A percentile compares a stretch with the other conserved stretches of the same genome.
Conservation (phyloP, 2,113 vertebrate genomes). For the Steatornis caripensis region DNA sequence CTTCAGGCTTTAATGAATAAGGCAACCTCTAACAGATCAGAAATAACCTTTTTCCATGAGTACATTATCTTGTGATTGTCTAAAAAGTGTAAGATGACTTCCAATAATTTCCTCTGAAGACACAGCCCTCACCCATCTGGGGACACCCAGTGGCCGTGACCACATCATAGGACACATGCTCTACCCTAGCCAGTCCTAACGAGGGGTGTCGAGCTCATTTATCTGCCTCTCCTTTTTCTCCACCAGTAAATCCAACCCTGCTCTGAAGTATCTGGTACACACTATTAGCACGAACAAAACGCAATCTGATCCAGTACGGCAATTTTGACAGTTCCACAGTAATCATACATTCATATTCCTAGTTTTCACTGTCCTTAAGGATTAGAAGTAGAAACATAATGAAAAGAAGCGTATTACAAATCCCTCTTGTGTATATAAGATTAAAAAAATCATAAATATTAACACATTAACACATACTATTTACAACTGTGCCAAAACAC, state of each 20-base stretch:
- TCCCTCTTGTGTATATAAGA: slow-evolving; percentile 16
- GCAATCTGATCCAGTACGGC: neutral
- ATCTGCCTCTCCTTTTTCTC: neutral
- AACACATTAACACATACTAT: slow-evolving; percentile 48
- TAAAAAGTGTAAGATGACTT: neutral
- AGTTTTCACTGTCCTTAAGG: neutral
- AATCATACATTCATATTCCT: neutral
- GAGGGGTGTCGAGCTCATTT: accelerated
- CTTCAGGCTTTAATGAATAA: neutral
- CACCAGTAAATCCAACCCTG: neutral
- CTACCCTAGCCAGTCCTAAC: neutral
- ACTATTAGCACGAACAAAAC: neutral
- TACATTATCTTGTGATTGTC: neutral
- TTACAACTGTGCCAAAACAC: slow-evolving; percentile 56
- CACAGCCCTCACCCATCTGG: neutral
- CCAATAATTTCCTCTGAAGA: neutral
- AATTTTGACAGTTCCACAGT: neutral
- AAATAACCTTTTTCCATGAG: neutral
- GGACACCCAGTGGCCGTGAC: neutral
- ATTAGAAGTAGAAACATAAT: neutral
- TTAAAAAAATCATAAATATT: slow-evolving; percentile 55
- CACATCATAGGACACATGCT: accelerated
- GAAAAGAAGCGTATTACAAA: neutral
- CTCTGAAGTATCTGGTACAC: neutral
- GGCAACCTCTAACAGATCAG: neutral